phyloP scores from a whole-genome alignment of 2,797 vertebrate species.

The Onychomys arenicola region DNA sequence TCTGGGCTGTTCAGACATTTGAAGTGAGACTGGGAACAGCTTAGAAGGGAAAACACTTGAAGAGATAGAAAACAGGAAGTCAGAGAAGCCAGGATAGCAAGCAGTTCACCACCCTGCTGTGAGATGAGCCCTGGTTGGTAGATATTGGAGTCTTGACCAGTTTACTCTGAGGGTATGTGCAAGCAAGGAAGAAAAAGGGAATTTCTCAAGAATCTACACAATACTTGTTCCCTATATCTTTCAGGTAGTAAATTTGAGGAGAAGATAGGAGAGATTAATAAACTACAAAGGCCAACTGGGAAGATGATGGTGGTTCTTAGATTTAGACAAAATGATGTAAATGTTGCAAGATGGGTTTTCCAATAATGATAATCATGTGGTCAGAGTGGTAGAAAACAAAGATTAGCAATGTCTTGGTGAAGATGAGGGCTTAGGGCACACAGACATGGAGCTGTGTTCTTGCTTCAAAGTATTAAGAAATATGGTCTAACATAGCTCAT shows the following conservation, averaged over 20 bases:
- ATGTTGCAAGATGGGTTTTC: not conserved
- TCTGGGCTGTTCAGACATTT: not conserved
- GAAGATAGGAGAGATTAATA: not conserved
- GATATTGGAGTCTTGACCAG: not conserved
- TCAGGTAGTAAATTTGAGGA: not conserved
- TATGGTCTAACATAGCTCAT: not conserved
- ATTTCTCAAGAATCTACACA: not conserved
- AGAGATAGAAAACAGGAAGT: conserved; percentile 24
- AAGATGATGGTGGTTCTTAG: not conserved
- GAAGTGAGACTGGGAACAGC: conserved; percentile 11
- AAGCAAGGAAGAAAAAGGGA: not conserved
- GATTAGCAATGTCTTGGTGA: not conserved
- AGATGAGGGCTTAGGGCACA: not conserved
- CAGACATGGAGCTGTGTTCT: not conserved
- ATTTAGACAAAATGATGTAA: conserved; percentile 2
- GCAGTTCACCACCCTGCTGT: not conserved
- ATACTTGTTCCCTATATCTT: not conserved
- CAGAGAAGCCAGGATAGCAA: conserved; percentile 1
- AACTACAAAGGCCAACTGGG: not conserved
- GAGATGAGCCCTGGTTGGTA: not conserved
- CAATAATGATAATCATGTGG: not conserved
- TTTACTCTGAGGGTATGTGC: not conserved
- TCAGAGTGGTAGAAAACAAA: not conserved
- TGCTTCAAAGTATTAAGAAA: not conserved
- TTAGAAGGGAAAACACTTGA: not conserved